phyloP scores from a whole-genome alignment of 1,140 invertebrate genomes.

The Rhyzopertha dominica region DNA sequence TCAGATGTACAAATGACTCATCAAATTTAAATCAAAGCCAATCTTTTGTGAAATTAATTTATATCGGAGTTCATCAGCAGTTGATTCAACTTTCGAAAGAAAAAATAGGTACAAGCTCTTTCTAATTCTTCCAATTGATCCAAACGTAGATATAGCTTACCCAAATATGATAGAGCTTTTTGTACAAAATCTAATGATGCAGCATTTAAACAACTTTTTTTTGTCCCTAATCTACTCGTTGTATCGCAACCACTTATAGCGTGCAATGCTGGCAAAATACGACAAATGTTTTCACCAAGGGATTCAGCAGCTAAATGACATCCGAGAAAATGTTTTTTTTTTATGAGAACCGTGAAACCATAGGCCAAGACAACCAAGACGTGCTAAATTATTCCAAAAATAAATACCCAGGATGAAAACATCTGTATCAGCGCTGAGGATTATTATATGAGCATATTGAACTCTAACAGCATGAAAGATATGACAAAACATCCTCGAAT shows the following conservation, averaged over 20 bases:
- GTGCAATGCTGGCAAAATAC: constrained; percentile 20
- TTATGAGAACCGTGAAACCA: constrained; percentile 13
- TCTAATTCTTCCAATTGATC: no score
- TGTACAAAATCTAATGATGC: constrained; percentile 13
- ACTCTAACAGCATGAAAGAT: constrained; percentile 7
- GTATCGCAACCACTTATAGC: constrained; percentile 14
- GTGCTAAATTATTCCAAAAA: constrained; percentile 14
- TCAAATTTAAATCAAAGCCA: no score
- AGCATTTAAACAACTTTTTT: constrained; percentile 13
- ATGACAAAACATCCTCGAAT: constrained; percentile 8
- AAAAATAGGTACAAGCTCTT: no score
- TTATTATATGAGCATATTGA: constrained; percentile 11
- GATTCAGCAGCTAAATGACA: constrained; percentile 27
- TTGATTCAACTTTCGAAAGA: no score
- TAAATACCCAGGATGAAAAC: constrained; percentile 17
- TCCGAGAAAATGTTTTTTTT: constrained; percentile 20
- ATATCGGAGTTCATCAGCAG: no score
- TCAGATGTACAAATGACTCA: no score
- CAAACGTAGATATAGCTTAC: no score
- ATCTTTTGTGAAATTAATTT: no score
- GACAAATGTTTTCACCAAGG: constrained; percentile 19
- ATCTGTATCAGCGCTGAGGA: constrained; percentile 16
- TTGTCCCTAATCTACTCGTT: constrained; percentile 12
- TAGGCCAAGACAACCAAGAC: constrained; percentile 14
- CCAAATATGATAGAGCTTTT: no score